These are phyloP conservation scores for Danio jaintianensis DNA, from an alignment of 2,797 vertebrate genomes.

Conservation along the genomic window DNA sequence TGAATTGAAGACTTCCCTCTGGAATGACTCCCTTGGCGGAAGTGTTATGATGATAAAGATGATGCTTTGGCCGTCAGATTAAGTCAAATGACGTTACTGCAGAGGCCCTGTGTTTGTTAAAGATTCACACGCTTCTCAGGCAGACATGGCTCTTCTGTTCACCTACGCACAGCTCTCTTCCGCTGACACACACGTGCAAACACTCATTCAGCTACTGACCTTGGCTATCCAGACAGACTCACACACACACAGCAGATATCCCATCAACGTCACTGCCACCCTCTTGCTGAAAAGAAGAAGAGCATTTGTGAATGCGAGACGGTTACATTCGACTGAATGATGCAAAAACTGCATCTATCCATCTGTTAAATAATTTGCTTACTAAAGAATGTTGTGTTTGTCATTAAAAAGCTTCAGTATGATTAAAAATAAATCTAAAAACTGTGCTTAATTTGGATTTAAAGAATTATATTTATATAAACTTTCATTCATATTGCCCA, in stretches of 20 bases:
- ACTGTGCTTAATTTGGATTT: no score
- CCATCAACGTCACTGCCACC: conserved; percentile 27
- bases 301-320: background rate
- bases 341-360: no score
- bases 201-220: conserved; percentile 37
- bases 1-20: background rate
- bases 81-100: conserved; percentile 11
- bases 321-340: background rate
- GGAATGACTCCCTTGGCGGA: background rate
- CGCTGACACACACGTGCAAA: conserved; percentile 22
- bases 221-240: conserved; percentile 46
- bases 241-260: conserved; percentile 19
- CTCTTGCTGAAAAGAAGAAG: conserved; percentile 19
- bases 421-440: no score
- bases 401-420: no score
- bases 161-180: conserved; percentile 32
- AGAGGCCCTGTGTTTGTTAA: conserved; percentile 7
- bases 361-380: no score
- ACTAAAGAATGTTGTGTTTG: no score
- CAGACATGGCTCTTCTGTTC: conserved; percentile 10
- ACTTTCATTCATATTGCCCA: no score
- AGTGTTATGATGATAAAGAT: background rate
- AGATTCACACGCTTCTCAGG: background rate
- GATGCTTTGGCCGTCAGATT: background rate
- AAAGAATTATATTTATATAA: no score